Base-by-base conservation (phyloP, 2,888 invertebrate species). In the Melinaea marsaeus region DNA sequence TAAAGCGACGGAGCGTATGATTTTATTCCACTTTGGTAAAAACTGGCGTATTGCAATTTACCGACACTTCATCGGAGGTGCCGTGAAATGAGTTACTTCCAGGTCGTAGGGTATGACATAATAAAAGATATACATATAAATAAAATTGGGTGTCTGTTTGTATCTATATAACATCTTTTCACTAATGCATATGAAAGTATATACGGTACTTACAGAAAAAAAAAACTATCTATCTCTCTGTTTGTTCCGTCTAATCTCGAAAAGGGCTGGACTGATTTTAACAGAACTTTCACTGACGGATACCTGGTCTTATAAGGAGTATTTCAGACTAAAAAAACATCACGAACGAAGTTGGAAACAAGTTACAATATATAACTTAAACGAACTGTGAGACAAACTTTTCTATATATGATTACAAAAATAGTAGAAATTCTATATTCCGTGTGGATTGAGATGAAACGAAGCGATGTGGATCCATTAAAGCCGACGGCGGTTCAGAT, bases 31-130 rank as follows among this genome's bases (percentile, higher is more conserved):
- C 66, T 67, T 64, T 65, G 57, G 68, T 65, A 64, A 66, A 66
- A 69, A 69, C 59, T 65, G 61, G 63, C 64, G 68, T 63, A 63
- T 64, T 71, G 67, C 71, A 68, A 71, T 70, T 68, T 69, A 61
- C 66, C 71, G 64, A 70, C 69, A 71, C 70, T 71, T 63, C 70
- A 72, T 74, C 72, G 70, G 75, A 74, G 70, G 69, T 74, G 69
- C 73, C 75, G 75, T 75, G 74, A 75, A 74, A 75, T 74, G 74
- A 71, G 73, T 77, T 74, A 73, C 69, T 74, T 74, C 72, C 74
- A 71, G 68, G 68, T 69, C 71, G 63, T 1, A 58, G 54, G 60
- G 6, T 60, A 59, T 48, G 48, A 48, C 48, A 22, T 48, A 2
- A 48, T 48, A n/a, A 48, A 13, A 48, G n/a, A 42, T 11, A 42